Evolutionary conservation across 1,140 invertebrate genomes (phyloP).

Genomic region (Pseudobourletiella spinata): DNA sequence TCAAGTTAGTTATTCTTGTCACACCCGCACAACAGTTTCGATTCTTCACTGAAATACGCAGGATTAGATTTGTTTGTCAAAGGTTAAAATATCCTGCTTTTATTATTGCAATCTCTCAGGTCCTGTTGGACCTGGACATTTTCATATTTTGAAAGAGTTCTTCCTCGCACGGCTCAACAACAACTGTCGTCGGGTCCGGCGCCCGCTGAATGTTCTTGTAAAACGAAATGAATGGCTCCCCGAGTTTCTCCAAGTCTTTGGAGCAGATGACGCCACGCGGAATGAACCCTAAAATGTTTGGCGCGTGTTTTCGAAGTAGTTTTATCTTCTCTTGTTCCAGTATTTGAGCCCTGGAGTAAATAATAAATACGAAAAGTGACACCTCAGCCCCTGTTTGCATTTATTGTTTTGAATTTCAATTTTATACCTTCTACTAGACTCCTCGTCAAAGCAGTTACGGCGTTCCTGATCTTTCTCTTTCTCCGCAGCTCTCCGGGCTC

Average conservation of each 20-base stretch:
- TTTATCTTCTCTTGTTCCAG: conserved; percentile 21
- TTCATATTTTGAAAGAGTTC: conserved; percentile 28
- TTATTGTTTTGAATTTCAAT: too few relatives aligned
- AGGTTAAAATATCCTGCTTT: too few relatives aligned
- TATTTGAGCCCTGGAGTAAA: conserved; percentile 15
- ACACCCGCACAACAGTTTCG: too few relatives aligned
- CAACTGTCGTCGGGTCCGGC: conserved; percentile 26
- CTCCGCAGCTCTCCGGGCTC: conserved; percentile 28
- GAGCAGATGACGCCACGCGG: conserved; percentile 29
- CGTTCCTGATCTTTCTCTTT: conserved; percentile 20
- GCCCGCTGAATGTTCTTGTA: conserved; percentile 13
- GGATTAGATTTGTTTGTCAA: too few relatives aligned
- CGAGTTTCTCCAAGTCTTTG: conserved; percentile 25
- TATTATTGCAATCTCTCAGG: too few relatives aligned
- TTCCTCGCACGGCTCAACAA: conserved; percentile 26
- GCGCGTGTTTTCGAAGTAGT: conserved; percentile 26
- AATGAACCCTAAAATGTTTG: conserved; percentile 30
- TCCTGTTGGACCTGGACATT: too few relatives aligned
- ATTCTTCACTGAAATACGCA: too few relatives aligned
- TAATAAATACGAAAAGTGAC: neutral
- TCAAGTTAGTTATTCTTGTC: too few relatives aligned
- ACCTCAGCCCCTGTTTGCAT: too few relatives aligned
- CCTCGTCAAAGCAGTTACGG: conserved; percentile 26
- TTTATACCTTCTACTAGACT: conserved; percentile 21
- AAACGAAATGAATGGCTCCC: conserved; percentile 29